phyloP scores from a whole-genome alignment of 1,140 invertebrate genomes.

The Thalassaphorura encarpata region DNA sequence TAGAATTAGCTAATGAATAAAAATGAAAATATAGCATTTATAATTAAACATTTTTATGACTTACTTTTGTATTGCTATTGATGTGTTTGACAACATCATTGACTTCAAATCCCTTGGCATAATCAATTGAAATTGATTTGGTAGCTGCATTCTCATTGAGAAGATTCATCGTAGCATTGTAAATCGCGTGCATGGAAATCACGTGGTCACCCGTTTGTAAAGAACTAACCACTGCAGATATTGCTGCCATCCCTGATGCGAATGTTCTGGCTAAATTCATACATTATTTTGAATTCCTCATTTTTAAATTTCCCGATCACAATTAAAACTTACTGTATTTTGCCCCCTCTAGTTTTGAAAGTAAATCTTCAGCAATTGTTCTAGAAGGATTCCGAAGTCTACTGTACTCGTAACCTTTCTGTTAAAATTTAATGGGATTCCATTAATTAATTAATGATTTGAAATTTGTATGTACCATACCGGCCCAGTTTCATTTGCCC shows the following conservation, averaged over 20 bases:
- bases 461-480: too few species aligned
- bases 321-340: too few species aligned
- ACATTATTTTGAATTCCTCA: too few species aligned
- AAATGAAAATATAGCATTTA: neutral
- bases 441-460: too few species aligned
- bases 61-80: conserved; percentile 73
- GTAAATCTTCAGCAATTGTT: too few species aligned
- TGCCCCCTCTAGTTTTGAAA: too few species aligned
- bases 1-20: conserved; percentile 46
- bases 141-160: conserved; percentile 34
- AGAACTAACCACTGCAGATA: conserved; percentile 54
- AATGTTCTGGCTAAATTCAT: conserved; percentile 53
- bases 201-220: conserved; percentile 81
- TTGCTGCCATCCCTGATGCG: conserved; percentile 81
- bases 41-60: neutral
- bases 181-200: conserved; percentile 81
- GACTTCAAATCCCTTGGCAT: conserved; percentile 64
- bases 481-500: too few species aligned
- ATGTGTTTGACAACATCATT: conserved; percentile 59
- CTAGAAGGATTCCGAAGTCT: too few species aligned
- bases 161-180: conserved; percentile 64
- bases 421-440: too few species aligned
- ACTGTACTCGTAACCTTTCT: too few species aligned
- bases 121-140: conserved; percentile 61
- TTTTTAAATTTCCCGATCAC: too few species aligned